phyloP scores from a whole-genome alignment of 2,797 vertebrate genomes.

The Schizopygopsis malacanthus region DNA sequence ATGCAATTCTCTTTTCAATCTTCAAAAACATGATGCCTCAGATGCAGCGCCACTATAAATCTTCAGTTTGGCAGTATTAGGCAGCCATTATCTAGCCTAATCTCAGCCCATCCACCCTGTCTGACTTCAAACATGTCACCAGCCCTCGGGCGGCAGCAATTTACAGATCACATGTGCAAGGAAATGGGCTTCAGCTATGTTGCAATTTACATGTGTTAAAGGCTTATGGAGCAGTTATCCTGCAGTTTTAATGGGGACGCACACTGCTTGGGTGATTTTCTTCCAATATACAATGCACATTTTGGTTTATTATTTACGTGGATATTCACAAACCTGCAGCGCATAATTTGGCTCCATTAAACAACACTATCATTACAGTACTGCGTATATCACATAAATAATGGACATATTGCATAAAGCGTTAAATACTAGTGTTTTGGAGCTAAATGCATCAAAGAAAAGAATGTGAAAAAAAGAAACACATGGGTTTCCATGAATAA shows the following conservation, averaged over 20 bases:
- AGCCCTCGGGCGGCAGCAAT: constrained; percentile 84
- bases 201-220: constrained; percentile 81
- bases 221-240: constrained; percentile 75
- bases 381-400: constrained; percentile 8
- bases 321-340: constrained; percentile 43
- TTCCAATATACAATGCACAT: constrained; percentile 42
- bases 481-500: not conserved
- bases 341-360: constrained; percentile 34
- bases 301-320: constrained; percentile 26
- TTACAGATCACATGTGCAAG: constrained; percentile 84
- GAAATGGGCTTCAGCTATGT: constrained; percentile 70
- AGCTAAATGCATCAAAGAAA: not conserved
- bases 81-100: constrained; percentile 67
- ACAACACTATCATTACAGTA: constrained; percentile 31
- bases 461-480: not conserved
- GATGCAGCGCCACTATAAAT: constrained; percentile 59
- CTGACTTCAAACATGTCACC: constrained; percentile 63
- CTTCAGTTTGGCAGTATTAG: constrained; percentile 58
- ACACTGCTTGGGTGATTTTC: constrained; percentile 58
- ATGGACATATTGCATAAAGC: not conserved
- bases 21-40: constrained; percentile 57
- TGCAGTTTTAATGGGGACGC: constrained; percentile 78
- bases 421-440: constrained; percentile 11
- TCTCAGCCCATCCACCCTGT: constrained; percentile 64
- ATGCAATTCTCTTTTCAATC: constrained; percentile 60